A percentile compares a stretch with the other conserved stretches of the same genome.
phyloP scores from a whole-genome alignment of 2,888 invertebrate species.

The Hofmannophila pseudospretella region DNA sequence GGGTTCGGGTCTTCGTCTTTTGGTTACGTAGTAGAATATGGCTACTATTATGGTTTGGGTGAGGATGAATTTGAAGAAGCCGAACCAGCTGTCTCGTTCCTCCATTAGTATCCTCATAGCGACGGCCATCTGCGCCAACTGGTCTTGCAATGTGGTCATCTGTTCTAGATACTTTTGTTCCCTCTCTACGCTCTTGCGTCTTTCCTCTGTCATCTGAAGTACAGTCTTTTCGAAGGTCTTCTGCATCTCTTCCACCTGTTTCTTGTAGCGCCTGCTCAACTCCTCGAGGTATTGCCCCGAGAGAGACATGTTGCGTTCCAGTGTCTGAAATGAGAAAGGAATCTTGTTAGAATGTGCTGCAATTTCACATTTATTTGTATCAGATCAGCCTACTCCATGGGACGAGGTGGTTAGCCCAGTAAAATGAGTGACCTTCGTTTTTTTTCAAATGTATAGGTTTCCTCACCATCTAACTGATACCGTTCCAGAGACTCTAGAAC shows the following conservation, averaged over 20 bases:
- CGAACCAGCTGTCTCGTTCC: conserved; percentile 81
- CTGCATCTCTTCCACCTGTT: conserved; percentile 97
- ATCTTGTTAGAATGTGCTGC: not conserved
- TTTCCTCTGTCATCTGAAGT: conserved; percentile 83
- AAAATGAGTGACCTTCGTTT: too few relatives aligned
- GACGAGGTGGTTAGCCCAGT: too few relatives aligned
- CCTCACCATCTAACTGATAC: too few relatives aligned
- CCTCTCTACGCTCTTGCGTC: conserved; percentile 82
- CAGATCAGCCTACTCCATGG: too few relatives aligned
- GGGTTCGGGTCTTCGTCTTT: conserved; percentile 51
- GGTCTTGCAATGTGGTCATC: conserved; percentile 81
- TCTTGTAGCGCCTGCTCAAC: conserved; percentile 95
- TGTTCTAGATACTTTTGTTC: conserved; percentile 90
- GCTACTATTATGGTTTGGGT: conserved; percentile 68
- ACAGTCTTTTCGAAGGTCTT: conserved; percentile 88
- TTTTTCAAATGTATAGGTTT: too few relatives aligned
- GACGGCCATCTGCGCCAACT: conserved; percentile 79
- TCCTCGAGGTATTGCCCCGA: conserved; percentile 98
- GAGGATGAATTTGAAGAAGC: conserved; percentile 74
- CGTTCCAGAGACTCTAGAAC: too few relatives aligned
- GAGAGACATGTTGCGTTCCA: conserved; percentile 97
- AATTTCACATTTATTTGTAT: not conserved
- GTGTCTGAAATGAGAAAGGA: conserved; percentile 77
- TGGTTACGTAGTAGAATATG: conserved; percentile 71
- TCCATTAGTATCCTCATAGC: conserved; percentile 78